These are phyloP conservation scores for Sus cebifrons DNA, from an alignment of 2,797 vertebrate species.

Conservation along the genomic window DNA sequence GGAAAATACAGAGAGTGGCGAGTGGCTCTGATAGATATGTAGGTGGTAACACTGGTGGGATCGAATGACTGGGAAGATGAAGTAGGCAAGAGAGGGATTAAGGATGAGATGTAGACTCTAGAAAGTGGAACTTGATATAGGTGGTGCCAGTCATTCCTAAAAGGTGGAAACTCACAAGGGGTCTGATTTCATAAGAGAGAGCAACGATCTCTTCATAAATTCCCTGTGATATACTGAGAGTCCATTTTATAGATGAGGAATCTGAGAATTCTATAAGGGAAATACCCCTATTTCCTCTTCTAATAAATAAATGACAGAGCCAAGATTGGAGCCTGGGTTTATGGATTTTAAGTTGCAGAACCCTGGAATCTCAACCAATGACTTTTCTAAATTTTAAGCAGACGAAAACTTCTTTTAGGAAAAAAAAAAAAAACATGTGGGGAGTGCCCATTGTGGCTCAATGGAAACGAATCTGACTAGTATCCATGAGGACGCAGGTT, in stretches of 20 bases:
- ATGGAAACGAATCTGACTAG: too few relatives aligned
- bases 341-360: neutral
- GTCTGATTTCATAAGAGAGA: neutral
- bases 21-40: neutral
- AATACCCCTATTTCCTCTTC: neutral
- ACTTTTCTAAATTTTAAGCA: conserved; percentile 53
- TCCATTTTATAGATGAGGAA: conserved; percentile 10
- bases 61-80: neutral
- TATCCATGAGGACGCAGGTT: too few relatives aligned
- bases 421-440: neutral
- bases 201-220: neutral
- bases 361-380: conserved; percentile 20
- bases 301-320: neutral
- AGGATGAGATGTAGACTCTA: neutral
- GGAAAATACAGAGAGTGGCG: neutral
- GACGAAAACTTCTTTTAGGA: conserved; percentile 2
- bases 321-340: neutral
- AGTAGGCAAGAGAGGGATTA: neutral
- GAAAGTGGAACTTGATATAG: neutral
- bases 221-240: neutral
- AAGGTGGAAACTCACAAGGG: neutral
- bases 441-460: neutral
- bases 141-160: neutral
- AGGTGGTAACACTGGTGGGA: neutral
- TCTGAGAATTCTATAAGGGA: neutral